Base-by-base conservation (phyloP, 64 coral and sea anemone species). In the Hydrozoanthus tunicans region DNA sequence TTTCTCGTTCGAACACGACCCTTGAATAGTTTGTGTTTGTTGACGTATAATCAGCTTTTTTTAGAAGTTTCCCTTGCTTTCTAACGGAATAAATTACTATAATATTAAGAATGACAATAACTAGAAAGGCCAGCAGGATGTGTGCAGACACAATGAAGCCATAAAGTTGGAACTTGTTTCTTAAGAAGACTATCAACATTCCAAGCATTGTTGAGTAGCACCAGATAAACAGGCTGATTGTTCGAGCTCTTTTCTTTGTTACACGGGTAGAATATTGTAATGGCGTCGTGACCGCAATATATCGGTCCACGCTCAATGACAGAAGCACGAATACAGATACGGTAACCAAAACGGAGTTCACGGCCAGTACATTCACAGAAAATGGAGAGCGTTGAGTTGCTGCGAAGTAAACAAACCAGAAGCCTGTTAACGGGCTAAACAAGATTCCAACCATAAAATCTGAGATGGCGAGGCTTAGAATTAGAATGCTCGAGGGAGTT, bases 331-430 rank as follows among this genome's bases (percentile, higher is more conserved):
- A 86, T 1, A 86, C 68, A 24, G 83, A 86, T 3, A 86, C 83
- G 11, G 83, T 20, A 3, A 86, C 68, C 53, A 86, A 15, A 58
- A 86, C 83, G 59, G 83, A 86, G 52, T 86, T 86, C 9, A 86
- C 83, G 54, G 83, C 83, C 23, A 86, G 59, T 13, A 86, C 65
- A 27, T 65, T 71, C 53, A 86, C 67, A 24, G 83, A 86, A 27
- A 86, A 86, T 86, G 83, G 66, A 70, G 53, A 27, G 20, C 5
- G n/a, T 86, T 58, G 54, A 5, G 24, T 72, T 12, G 24, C 54
- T 25, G 83, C 67, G 13, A 86, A 86, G 43, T 86, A 86, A 25
- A 73, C 67, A 58, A 86, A 86, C 83, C 83, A 86, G n/a, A 86
- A 73, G 5, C 83, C 83, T 24, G 83, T 59, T 13, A 86, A 13